These are phyloP conservation scores for Nymphalis urticae DNA, from an alignment of 2,888 invertebrate species.

Conservation along the genomic window DNA sequence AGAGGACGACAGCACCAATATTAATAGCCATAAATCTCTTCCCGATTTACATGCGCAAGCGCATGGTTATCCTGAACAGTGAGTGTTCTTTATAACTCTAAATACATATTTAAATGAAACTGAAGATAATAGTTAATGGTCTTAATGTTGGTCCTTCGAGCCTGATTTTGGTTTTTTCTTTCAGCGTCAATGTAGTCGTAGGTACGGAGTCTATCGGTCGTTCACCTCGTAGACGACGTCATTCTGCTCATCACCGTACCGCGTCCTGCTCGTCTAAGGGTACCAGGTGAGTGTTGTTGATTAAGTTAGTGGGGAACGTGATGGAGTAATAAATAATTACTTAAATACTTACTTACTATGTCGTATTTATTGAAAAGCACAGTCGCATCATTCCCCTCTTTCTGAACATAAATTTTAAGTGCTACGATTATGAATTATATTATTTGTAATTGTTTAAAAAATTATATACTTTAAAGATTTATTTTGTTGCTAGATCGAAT, in stretches of 20 bases:
- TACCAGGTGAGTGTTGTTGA: constrained; percentile 57
- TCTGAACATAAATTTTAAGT: neutral
- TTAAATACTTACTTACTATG: too few relatives aligned
- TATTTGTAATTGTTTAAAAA: too few relatives aligned
- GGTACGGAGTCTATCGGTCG: constrained; percentile 70
- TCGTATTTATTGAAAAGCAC: too few relatives aligned
- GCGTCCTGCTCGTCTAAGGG: constrained; percentile 79
- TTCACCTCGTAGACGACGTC: constrained; percentile 68
- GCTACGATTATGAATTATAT: neutral
- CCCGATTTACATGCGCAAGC: constrained; percentile 88
- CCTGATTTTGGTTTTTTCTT: constrained; percentile 2
- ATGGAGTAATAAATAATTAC: neutral
- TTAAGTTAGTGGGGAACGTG: too few relatives aligned
- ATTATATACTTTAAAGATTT: neutral
- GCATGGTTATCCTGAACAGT: constrained; percentile 73
- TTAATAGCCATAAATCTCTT: constrained; percentile 90
- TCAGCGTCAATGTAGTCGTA: constrained; percentile 54
- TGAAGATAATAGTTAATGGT: too few relatives aligned
- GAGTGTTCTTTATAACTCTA: constrained; percentile 41
- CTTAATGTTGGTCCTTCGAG: constrained; percentile 7
- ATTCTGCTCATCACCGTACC: constrained; percentile 72
- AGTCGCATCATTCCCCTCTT: too few relatives aligned
- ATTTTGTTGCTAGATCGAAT: constrained; percentile 58
- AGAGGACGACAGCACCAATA: constrained; percentile 80
- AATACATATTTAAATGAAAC: neutral